Evolutionary conservation across 2,888 invertebrate species (phyloP).

Genomic region (Drosophila merina): DNA sequence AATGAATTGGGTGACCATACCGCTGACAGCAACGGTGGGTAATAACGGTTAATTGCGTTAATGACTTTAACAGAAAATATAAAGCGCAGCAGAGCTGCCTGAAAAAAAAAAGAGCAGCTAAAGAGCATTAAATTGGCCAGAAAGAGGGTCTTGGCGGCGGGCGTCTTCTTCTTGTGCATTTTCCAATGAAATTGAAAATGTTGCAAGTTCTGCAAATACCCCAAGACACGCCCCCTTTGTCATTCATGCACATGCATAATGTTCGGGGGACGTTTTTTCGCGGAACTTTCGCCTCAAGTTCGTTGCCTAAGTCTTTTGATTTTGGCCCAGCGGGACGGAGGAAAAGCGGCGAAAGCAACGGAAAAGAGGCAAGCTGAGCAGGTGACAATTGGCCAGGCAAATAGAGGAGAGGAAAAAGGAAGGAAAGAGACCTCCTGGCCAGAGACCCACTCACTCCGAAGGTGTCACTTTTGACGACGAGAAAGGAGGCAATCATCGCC

Average conservation of each 20-base stretch:
- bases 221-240: neutral
- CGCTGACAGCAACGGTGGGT: conserved; percentile 64
- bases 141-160: neutral
- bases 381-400: conserved; percentile 37
- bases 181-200: conserved; percentile 60
- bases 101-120: conserved; percentile 20
- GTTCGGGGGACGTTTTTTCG: conserved; percentile 19
- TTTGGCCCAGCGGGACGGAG: neutral
- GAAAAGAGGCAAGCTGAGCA: conserved; percentile 17
- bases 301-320: conserved; percentile 27
- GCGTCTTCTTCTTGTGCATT: conserved; percentile 23
- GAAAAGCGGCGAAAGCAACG: neutral
- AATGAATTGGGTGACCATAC: conserved; percentile 79
- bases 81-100: conserved; percentile 61
- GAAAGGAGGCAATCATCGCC: conserved; percentile 32
- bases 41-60: conserved; percentile 82
- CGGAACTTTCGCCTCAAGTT: conserved; percentile 46
- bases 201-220: conserved; percentile 44
- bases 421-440: conserved; percentile 25
- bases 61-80: conserved; percentile 81
- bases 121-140: conserved; percentile 22
- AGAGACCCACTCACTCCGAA: conserved; percentile 13
- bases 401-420: neutral
- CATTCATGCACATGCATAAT: conserved; percentile 39
- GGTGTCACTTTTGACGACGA: conserved; percentile 37